Percentiles rank a stretch among this genome's conserved stretches.
These are phyloP conservation scores for Heliconius erato DNA, from an alignment of 2,888 invertebrate species.

Conservation along the genomic window DNA sequence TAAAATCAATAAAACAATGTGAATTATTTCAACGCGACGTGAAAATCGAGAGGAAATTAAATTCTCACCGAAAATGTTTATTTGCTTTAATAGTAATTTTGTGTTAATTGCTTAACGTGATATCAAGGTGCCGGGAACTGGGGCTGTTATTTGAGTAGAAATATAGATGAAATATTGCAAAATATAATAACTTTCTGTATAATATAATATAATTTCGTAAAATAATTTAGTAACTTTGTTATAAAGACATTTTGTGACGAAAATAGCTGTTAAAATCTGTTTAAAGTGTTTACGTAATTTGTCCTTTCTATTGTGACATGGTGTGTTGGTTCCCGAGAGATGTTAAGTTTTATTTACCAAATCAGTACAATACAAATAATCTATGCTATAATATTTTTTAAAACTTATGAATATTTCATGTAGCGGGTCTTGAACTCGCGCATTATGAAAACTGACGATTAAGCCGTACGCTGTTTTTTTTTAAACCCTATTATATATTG, in stretches of 20 bases:
- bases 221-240: neutral
- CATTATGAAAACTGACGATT: no score
- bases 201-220: neutral
- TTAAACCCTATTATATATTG: no score
- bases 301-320: neutral
- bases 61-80: slow-evolving; percentile 28
- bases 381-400: no score
- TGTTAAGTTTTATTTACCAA: neutral
- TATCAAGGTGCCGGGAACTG: neutral
- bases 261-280: neutral
- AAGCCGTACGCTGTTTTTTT: no score
- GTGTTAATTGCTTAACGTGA: slow-evolving; percentile 28
- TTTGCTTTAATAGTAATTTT: slow-evolving; percentile 27
- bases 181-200: neutral
- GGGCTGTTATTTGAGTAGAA: slow-evolving; percentile 6
- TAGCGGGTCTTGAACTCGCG: no score
- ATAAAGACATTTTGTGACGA: neutral
- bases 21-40: slow-evolving; percentile 6
- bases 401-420: no score
- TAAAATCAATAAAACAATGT: neutral
- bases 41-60: slow-evolving; percentile 3
- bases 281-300: neutral
- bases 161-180: neutral
- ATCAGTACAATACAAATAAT: no score
- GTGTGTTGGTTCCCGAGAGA: neutral